Evolutionary conservation across 2,888 invertebrate species (phyloP), one percentile per base, ranked within the genome.

Genomic region (Thumatha senex): DNA sequence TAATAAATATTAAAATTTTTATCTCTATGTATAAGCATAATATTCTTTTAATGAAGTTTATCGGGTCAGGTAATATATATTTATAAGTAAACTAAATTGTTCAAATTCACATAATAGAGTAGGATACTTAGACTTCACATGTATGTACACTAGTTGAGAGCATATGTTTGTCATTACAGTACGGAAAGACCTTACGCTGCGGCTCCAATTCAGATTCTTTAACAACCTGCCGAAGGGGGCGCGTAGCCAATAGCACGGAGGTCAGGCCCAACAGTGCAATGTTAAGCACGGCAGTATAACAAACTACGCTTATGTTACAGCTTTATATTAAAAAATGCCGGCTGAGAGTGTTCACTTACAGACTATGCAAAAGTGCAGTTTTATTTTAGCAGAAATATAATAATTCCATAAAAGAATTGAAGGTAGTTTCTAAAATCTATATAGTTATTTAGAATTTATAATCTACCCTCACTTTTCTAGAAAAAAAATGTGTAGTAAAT

Each of bases 111-210:
- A 57, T 60, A 46, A 49, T 31, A 8, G 2, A 31, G 31, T 54
- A 51, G 48, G 40, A 53, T 54, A 60, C 46, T 56, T 58, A 54
- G 55, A 67, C 61, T 58, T 70, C 72, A 76, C 69, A 59, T 59
- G 71, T 74, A 67, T 72, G 67, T 61, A 63, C 67, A 75, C 73
- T 78, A 81, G 80, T 83, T 82, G 72, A 85, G 77, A 78, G 72
- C 80, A 72, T 85, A 68, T 84, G 75, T 88, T 93, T 92, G 93
- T 92, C 92, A 92, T 94, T 94, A 89, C 96, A 97, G 97, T 97
- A 96, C 96, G 97, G 95, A 97, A 97, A 97, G 97, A 97, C 94
- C 95, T 96, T 95, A 96, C 96, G 93, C 95, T 96, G 95, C 96
- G 96, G 94, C 96, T 97, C 93, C 96, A 96, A 94, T 97, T 96